Evolutionary conservation across 1,140 invertebrate species (phyloP).

Genomic region (Meloidogyne floridensis): DNA sequence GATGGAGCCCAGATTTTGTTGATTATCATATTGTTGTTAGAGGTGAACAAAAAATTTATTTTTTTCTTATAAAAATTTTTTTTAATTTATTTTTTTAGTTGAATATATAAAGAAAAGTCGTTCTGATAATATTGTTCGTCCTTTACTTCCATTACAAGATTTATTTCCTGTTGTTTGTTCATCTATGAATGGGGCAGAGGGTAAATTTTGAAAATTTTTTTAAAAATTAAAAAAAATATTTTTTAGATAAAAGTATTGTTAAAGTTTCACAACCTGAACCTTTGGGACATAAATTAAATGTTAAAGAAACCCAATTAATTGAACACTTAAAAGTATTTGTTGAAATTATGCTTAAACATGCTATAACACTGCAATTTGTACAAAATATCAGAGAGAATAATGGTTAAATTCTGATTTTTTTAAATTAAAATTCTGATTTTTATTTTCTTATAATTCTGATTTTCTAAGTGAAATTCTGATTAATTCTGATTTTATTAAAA

Average conservation of each 20-base stretch:
- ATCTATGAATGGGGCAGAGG: not conserved
- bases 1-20: constrained; percentile 47
- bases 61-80: not conserved
- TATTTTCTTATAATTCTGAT: too few relatives aligned
- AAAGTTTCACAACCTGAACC: not conserved
- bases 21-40: constrained; percentile 44
- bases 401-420: constrained; percentile 18
- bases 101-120: constrained; percentile 49
- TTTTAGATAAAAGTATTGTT: constrained; percentile 3
- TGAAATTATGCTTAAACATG: constrained; percentile 24
- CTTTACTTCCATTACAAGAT: constrained; percentile 39
- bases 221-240: not conserved
- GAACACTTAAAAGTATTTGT: constrained; percentile 25
- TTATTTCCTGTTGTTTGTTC: constrained; percentile 41
- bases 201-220: too few relatives aligned
- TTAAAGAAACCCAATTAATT: constrained; percentile 20
- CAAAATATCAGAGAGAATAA: constrained; percentile 32
- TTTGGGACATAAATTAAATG: not conserved
- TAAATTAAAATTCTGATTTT: not conserved
- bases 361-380: constrained; percentile 32
- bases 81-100: not conserved
- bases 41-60: constrained; percentile 1
- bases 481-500: too few relatives aligned
- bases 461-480: too few relatives aligned
- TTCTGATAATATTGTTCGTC: constrained; percentile 44